Base-by-base conservation (phyloP, 2,113 vertebrate species). In the Cyphomyrus plagiostoma region DNA sequence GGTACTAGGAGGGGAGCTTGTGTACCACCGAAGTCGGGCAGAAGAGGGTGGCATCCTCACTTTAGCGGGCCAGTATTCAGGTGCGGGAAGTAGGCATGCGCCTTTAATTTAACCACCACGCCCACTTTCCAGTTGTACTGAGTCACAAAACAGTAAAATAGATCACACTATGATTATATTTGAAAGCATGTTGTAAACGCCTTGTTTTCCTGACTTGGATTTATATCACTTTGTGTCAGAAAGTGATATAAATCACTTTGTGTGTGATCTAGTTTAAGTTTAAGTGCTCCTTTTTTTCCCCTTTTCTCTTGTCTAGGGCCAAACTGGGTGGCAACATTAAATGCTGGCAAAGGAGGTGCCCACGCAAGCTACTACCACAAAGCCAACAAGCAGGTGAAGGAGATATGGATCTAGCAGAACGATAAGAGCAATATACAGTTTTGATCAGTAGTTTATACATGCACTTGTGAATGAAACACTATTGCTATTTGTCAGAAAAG, bases 41-140 rank as follows among this genome's bases (percentile, higher is more conserved):
- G 98, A 99, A 91, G 98, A 99, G 92, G 98, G 98, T 0, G 97
- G 98, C 90, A 99, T 99, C 90, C 92, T 98, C n/a, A 99, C 98
- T 0, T 91, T 99, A 91, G 98, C 98, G 0, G 98, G 98, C 62
- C 98, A 98, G 84, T 99, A 99, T 93, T 95, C 98, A 0, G 96
- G 98, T 99, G 90, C 89, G 93, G 53, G 53, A 48, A 53, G 49
- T n/a, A 2, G 48, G 39, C 42, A 0, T 53, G 8, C 45, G 8
- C 66, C 21, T 88, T 62, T 15, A 62, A 5, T 48, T 48, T 11
- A 13, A 62, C 87, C 6, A 7, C 85, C 6, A 2, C 26, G 26
- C 46, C n/a, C 45, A 85, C 74, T 26, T 85, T 85, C 46, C 26
- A 53, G 15, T 86, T 49, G 13, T 53, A 58, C 17, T 30, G 35